Base-by-base conservation (phyloP, 92 coral and sea anemone genomes). In the Umimayanthus kanabou region DNA sequence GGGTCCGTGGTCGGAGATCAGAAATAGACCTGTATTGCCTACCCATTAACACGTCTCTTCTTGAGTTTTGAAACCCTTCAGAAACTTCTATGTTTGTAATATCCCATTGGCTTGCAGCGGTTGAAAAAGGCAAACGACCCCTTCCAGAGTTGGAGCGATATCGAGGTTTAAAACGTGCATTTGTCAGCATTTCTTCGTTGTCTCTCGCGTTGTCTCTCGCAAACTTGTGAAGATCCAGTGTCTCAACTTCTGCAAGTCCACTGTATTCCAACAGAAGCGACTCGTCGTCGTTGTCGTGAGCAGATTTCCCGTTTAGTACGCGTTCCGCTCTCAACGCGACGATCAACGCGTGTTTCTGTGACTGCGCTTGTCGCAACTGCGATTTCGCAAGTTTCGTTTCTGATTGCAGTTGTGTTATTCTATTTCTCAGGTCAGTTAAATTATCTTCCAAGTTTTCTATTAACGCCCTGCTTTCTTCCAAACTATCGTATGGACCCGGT, bases 261-360 rank as follows among this genome's bases (percentile, higher is more conserved):
- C 85, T 67, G 74, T 97, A 97, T 90, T 97, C 99, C 8, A 93
- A 87, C 78, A 97, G 81, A 50, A 97, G 90, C 69, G 98, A 93
- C 1, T 89, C 84, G 65, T 97, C 99, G 86, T 97, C 95, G 70
- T 91, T 73, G 66, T 94, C 98, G 77, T 91, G 81, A 23, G 96
- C 86, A 37, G 95, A 90, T 77, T 93, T 95, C 0, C 98, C 99
- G 89, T 97, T 95, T 53, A 95, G 84, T 55, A 94, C 97, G 25
- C 99, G 92, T 82, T 97, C 99, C 57, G 95, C 92, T 39, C 99
- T 89, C 70, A 97, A 74, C 2, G 99, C 99, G 10, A 94, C 96
- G 9, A 97, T 78, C 39, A 97, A 82, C 26, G 99, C 99, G 77
- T 95, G 97, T 76, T 94, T 97, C 85, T 97, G 98, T 6, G 95